These are phyloP conservation scores for Ranitomeya imitator DNA, from an alignment of 2,113 vertebrate species.

Conservation along the genomic window DNA sequence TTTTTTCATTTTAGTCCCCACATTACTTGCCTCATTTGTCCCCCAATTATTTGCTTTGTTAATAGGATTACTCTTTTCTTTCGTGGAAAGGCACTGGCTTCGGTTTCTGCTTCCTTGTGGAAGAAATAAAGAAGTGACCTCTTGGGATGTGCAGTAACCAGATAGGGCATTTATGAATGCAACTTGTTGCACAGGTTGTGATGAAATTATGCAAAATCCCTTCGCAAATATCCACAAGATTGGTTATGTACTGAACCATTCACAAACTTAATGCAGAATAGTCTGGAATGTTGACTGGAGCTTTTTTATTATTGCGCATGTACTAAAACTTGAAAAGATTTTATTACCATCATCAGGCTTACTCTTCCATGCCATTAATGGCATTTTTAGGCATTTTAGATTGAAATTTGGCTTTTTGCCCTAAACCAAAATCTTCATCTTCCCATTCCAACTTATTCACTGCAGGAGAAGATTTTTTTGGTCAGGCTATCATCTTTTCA, in stretches of 20 bases:
- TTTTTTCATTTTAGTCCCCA: background rate
- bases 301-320: background rate
- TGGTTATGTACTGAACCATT: background rate
- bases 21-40: background rate
- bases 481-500: too few species aligned
- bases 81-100: constrained; percentile 12
- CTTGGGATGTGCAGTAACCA: background rate
- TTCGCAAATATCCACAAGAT: background rate
- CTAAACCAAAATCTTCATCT: background rate
- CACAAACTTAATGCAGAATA: background rate
- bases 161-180: background rate
- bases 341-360: background rate
- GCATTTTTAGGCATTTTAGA: background rate
- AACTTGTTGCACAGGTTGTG: constrained; percentile 23
- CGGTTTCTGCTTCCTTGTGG: background rate
- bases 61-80: background rate
- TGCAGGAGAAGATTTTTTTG: background rate
- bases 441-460: background rate
- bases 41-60: background rate
- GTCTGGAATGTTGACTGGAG: background rate
- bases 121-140: background rate
- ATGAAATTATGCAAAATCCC: background rate
- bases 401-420: background rate
- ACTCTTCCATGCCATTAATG: background rate
- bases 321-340: background rate